Conservation (phyloP, 2,888 invertebrate genomes). For the Dolomedes plantarius region DNA sequence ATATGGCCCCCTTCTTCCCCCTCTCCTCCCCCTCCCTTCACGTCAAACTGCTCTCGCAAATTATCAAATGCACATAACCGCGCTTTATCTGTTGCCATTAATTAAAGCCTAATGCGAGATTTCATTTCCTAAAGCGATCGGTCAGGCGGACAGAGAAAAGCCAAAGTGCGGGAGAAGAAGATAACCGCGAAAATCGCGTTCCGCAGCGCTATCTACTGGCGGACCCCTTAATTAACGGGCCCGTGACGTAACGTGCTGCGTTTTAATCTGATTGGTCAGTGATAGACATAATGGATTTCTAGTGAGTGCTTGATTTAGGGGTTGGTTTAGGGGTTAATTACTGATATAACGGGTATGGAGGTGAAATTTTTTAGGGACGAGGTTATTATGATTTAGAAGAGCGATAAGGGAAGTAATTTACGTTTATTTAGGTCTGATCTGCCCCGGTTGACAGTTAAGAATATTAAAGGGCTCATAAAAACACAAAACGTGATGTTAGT, state of each 20-base stretch:
- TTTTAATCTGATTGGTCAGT: constrained; percentile 64
- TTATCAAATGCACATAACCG: constrained; percentile 60
- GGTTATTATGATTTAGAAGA: constrained; percentile 16
- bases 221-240: constrained; percentile 63
- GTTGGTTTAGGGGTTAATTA: constrained; percentile 42
- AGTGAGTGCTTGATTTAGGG: constrained; percentile 43
- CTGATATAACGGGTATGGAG: constrained; percentile 18
- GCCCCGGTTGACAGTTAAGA: background rate
- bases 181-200: constrained; percentile 53
- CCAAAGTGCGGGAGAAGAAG: constrained; percentile 65
- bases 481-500: no score
- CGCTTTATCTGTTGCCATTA: constrained; percentile 69
- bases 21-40: background rate
- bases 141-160: constrained; percentile 67
- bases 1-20: constrained; percentile 16
- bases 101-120: constrained; percentile 71
- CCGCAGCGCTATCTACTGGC: constrained; percentile 58
- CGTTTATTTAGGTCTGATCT: constrained; percentile 1
- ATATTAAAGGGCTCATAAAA: background rate
- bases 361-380: background rate
- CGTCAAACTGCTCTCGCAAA: constrained; percentile 28
- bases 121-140: constrained; percentile 71
- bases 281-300: constrained; percentile 52
- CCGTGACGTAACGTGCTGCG: constrained; percentile 55
- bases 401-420: constrained; percentile 3